Percentiles rank a stretch among this genome's conserved stretches.
These are phyloP conservation scores for Phaenicophaeus curvirostris DNA, from an alignment of 2,797 vertebrate genomes.

Conservation along the genomic window DNA sequence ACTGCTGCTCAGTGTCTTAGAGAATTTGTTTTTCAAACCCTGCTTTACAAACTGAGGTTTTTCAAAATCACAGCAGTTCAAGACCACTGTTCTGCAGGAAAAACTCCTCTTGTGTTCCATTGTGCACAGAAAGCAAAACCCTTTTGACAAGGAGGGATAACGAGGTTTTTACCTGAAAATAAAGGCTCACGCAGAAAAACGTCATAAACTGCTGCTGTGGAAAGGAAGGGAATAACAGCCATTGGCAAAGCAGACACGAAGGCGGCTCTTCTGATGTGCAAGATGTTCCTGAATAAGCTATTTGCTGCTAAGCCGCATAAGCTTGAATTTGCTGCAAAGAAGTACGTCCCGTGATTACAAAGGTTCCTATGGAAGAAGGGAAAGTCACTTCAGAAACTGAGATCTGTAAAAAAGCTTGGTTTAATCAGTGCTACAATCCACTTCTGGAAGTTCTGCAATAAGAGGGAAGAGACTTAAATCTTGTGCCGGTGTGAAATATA, in stretches of 20 bases:
- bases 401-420: not conserved
- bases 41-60: not conserved
- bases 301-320: constrained; percentile 87
- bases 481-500: not conserved
- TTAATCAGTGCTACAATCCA: not conserved
- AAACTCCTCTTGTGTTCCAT: not conserved
- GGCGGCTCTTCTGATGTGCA: constrained; percentile 81
- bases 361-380: constrained; percentile 77
- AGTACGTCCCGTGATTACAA: constrained; percentile 79
- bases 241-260: constrained; percentile 84
- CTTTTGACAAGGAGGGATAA: not conserved
- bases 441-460: not conserved
- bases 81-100: not conserved
- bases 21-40: not conserved
- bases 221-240: constrained; percentile 86
- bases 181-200: constrained; percentile 78
- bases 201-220: constrained; percentile 78
- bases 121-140: not conserved
- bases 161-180: constrained; percentile 76
- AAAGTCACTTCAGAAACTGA: not conserved
- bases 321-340: constrained; percentile 82
- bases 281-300: constrained; percentile 82
- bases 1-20: not conserved
- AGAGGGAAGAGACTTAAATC: not conserved
- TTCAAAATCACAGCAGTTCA: not conserved